Conservation (phyloP, 2,888 invertebrate species). For the Horisme vitalbata region DNA sequence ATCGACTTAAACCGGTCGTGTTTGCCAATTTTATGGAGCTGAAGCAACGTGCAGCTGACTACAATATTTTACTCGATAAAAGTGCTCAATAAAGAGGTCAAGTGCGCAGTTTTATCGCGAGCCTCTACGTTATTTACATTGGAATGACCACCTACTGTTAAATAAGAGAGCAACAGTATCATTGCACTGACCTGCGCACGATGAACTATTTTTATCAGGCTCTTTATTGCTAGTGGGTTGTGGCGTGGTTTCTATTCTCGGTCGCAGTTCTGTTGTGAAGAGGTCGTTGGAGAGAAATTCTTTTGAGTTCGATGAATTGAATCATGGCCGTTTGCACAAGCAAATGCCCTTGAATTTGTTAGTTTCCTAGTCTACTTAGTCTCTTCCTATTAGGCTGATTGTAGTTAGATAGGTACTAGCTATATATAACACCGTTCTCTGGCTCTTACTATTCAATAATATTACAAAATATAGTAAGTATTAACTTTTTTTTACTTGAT, state of each 20-base stretch:
- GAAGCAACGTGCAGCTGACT: conserved; percentile 37
- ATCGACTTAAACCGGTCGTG: conserved; percentile 16
- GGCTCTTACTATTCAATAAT: no score
- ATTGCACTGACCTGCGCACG: conserved; percentile 57
- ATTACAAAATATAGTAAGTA: no score
- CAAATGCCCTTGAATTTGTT: conserved; percentile 32
- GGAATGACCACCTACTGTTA: conserved; percentile 42
- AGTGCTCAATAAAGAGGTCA: conserved; percentile 65
- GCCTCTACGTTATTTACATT: conserved; percentile 48
- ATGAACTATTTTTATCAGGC: conserved; percentile 36
- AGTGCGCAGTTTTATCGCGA: conserved; percentile 56
- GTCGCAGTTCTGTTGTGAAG: conserved; percentile 19
- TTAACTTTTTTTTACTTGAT: no score
- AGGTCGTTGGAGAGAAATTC: conserved; percentile 26
- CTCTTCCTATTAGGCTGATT: no score
- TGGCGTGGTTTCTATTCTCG: conserved; percentile 31
- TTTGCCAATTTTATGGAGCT: conserved; percentile 42
- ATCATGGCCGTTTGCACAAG: conserved; percentile 41
- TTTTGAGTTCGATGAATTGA: conserved; percentile 35
- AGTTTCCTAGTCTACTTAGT: conserved; percentile 17
- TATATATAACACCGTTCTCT: no score
- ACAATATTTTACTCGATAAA: conserved; percentile 54
- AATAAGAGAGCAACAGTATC: conserved; percentile 38
- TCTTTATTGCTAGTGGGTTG: conserved; percentile 26
- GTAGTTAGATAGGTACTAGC: no score